phyloP scores from a whole-genome alignment of 2,113 vertebrate species.

The Urocolius indicus region DNA sequence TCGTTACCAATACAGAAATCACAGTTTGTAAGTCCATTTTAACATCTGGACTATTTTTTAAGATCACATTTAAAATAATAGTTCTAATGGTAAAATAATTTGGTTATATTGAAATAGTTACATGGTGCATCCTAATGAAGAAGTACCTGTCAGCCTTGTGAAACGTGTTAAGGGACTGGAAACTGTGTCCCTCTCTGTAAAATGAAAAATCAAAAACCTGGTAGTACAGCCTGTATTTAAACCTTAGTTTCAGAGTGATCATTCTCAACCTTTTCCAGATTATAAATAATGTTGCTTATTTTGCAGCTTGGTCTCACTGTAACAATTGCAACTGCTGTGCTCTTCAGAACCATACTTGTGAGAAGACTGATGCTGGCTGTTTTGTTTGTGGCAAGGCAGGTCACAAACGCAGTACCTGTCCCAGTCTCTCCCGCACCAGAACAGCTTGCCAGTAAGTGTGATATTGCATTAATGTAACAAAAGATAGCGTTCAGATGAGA shows the following conservation, averaged over 20 bases:
- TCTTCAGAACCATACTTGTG: conserved; percentile 84
- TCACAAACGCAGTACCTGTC: conserved; percentile 88
- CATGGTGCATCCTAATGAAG: neutral
- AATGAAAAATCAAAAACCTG: neutral
- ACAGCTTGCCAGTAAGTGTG: conserved; percentile 68
- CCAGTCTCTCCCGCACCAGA: conserved; percentile 17
- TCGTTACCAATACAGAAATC: neutral
- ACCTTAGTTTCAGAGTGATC: neutral
- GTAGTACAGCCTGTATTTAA: neutral
- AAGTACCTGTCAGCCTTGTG: neutral
- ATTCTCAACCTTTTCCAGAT: neutral
- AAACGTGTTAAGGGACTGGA: neutral
- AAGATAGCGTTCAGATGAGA: neutral
- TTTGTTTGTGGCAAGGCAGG: conserved; percentile 84
- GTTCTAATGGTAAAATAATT: neutral
- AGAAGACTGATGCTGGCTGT: conserved; percentile 73
- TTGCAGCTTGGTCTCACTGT: conserved; percentile 92
- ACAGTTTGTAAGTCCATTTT: neutral
- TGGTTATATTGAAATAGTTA: neutral
- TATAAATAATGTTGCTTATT: neutral
- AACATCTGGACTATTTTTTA: neutral
- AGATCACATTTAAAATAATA: neutral
- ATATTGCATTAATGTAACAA: neutral
- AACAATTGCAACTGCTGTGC: conserved; percentile 81
- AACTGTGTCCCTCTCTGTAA: neutral